These are phyloP conservation scores for Cephus runcator DNA, from an alignment of 2,888 invertebrate genomes.

Conservation along the genomic window DNA sequence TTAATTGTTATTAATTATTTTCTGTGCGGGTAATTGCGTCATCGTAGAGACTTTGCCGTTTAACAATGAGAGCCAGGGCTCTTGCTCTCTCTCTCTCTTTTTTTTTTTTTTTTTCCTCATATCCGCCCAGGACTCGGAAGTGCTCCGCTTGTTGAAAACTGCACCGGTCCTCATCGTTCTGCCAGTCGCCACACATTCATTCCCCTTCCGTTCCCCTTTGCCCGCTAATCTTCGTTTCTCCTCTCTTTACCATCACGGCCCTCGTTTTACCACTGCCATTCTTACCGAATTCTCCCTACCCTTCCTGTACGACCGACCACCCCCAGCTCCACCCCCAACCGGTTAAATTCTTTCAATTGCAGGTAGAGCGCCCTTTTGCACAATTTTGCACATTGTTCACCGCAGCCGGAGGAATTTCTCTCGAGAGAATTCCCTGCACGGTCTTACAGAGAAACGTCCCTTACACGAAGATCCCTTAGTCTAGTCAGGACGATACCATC, in stretches of 20 bases:
- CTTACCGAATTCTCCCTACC: neutral
- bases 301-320: constrained; percentile 12
- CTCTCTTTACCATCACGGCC: neutral
- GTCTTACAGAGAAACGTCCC: neutral
- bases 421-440: neutral
- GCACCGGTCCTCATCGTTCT: constrained; percentile 31
- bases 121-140: constrained; percentile 40
- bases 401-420: neutral
- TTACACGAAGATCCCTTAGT: neutral
- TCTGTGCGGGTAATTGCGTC: constrained; percentile 58
- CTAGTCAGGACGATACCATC: neutral
- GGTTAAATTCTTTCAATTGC: constrained; percentile 51
- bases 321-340: constrained; percentile 13
- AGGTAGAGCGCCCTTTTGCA: neutral
- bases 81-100: neutral
- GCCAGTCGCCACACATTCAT: neutral
- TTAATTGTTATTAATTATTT: constrained; percentile 67
- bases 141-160: constrained; percentile 51
- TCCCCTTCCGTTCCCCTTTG: neutral
- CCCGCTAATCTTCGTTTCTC: neutral
- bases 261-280: neutral
- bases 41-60: constrained; percentile 52
- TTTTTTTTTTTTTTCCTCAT: neutral
- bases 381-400: constrained; percentile 11
- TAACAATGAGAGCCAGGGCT: constrained; percentile 57